Evolutionary conservation across 2,113 vertebrate genomes (phyloP), one percentile per base, ranked within the genome.

Genomic region (Takifugu bimaculatus): DNA sequence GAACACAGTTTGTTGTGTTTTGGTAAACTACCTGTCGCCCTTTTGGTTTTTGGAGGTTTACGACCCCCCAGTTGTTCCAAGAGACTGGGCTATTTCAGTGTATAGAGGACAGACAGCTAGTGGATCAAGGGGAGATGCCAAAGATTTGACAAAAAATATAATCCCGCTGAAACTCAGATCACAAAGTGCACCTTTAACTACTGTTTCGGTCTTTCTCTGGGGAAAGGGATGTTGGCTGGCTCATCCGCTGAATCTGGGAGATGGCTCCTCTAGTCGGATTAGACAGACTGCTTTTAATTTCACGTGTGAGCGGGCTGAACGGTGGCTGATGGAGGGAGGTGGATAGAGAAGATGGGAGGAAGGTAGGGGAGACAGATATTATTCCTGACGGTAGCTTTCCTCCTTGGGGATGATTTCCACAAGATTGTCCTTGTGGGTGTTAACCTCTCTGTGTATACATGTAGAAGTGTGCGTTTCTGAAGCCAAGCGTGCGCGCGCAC

Each of bases 261-360:
- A 76, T 55, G 70, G 60, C 53, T 77, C 74, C 69, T 50, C 68
- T 59, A 63, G 67, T 65, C 57, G 84, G 87, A 88, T 91, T 90
- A 90, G 84, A 85, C 72, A 78, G 78, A 74, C 70, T 87, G 79
- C 74, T 81, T 90, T 91, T 90, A 89, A 91, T 91, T 91, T 91
- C 89, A 91, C 87, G 85, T 88, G 84, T 90, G 88, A 87, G 83
- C 80, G 85, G 81, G 63, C 70, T 68, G 53, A 77, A 68, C 28
- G 47, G 62, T 45, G 78, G 75, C 69, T 80, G 70, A 69, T 69
- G 77, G 77, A 75, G 82, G 72, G 72, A 71, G 60, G 68, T n/a
- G 39, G 69, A 78, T 63, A 54, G 55, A 72, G 51, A 60, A 75
- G 77, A 62, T 57, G 62, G 70, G 35, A 57, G 55, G 60, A 63